Evolutionary conservation across 2,113 vertebrate genomes (phyloP).

Genomic region (Myodes glareolus): DNA sequence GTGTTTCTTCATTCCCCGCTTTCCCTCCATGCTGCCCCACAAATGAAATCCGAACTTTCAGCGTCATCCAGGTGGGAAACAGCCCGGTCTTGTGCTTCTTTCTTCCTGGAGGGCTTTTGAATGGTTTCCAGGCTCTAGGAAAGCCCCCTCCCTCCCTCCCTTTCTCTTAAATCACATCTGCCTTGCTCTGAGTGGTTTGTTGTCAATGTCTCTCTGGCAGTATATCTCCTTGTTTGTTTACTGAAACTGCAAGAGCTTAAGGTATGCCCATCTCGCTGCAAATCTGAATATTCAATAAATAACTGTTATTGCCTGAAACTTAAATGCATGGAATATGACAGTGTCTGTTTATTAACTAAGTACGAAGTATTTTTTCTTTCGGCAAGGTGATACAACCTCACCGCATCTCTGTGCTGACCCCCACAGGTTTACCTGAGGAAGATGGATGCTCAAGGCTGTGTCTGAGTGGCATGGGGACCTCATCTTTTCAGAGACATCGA

Average conservation of each 20-base stretch:
- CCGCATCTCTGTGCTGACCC: conserved; percentile 5
- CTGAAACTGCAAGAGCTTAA: not conserved
- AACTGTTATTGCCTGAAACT: not conserved
- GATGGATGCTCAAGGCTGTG: conserved; percentile 91
- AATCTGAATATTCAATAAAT: not conserved
- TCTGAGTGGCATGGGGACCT: conserved; percentile 81
- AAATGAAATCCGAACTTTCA: no score
- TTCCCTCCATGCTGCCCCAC: no score
- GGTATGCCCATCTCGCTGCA: no score
- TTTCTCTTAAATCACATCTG: not conserved
- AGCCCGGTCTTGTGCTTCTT: not conserved
- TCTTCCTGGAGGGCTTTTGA: rapidly evolving
- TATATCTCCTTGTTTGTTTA: not conserved
- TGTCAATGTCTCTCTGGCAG: not conserved
- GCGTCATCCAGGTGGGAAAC: not conserved
- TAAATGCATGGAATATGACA: not conserved
- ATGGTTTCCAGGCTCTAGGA: not conserved
- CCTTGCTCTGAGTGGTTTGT: rapidly evolving
- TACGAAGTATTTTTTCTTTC: rapidly evolving
- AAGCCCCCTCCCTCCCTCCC: no score
- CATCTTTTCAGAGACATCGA: conserved; percentile 90
- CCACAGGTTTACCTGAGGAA: conserved; percentile 90
- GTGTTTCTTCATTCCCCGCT: not conserved
- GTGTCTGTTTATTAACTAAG: rapidly evolving
- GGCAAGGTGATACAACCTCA: not conserved